Conservation (phyloP, 2,797 vertebrate species). For the Pyrocephalus nanus region DNA sequence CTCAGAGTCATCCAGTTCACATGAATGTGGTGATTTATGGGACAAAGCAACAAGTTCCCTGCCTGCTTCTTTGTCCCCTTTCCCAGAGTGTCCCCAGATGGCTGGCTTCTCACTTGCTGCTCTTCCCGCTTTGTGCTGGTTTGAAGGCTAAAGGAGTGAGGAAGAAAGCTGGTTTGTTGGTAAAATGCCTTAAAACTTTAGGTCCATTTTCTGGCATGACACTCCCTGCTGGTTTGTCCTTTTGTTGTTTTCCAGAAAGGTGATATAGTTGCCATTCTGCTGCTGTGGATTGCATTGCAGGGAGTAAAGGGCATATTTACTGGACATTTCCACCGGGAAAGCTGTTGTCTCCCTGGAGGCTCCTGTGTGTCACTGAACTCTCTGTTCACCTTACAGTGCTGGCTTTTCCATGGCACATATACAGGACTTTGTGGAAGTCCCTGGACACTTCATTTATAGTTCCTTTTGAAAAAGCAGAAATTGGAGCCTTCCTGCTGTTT, state of each 20-base stretch:
- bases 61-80: background rate
- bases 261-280: background rate
- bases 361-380: accelerated
- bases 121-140: background rate
- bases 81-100: background rate
- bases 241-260: background rate
- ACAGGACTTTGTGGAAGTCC: background rate
- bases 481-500: background rate
- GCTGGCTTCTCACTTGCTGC: background rate
- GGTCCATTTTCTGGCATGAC: accelerated
- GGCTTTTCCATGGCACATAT: background rate
- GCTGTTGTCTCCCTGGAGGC: background rate
- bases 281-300: background rate
- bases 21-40: background rate
- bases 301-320: background rate
- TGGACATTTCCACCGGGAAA: background rate
- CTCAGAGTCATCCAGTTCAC: background rate
- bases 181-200: background rate
- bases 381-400: background rate
- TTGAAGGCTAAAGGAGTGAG: background rate
- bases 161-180: background rate
- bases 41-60: background rate
- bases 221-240: background rate
- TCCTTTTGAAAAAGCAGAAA: background rate
- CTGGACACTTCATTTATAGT: background rate